Percentiles rank a stretch among this genome's conserved stretches.
Conservation (phyloP, 2,113 vertebrate species). For the Megaptera novaeangliae region DNA sequence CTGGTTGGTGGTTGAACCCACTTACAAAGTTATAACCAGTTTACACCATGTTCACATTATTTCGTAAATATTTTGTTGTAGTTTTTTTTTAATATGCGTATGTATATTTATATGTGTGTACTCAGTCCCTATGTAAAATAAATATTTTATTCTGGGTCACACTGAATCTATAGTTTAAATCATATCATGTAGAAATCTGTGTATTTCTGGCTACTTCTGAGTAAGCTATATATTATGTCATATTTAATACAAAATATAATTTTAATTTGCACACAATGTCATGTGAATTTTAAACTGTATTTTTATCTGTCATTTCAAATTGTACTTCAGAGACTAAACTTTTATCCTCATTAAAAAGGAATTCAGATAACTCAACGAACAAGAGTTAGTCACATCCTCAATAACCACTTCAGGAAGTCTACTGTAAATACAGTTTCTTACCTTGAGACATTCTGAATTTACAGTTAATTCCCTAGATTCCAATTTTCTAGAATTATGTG, state of each 20-base stretch:
- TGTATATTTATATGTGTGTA: not conserved
- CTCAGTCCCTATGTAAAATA: not conserved
- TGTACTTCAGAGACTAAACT: not conserved
- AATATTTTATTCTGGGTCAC: not conserved
- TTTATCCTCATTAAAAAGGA: slow-evolving; percentile 35
- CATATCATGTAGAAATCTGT: not conserved
- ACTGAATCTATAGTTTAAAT: not conserved
- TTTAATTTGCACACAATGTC: not conserved
- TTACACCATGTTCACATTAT: not conserved
- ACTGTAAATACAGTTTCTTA: slow-evolving; percentile 46
- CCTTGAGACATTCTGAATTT: slow-evolving; percentile 61
- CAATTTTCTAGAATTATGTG: slow-evolving; percentile 78
- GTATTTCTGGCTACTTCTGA: not conserved
- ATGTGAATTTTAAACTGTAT: slow-evolving; percentile 2
- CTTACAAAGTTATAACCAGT: not conserved
- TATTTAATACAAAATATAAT: slow-evolving; percentile 14
- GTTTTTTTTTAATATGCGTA: not conserved
- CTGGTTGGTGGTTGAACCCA: not conserved
- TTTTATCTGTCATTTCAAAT: slow-evolving; percentile 34
- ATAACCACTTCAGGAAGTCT: slow-evolving; percentile 1
- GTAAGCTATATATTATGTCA: not conserved
- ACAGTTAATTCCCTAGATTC: slow-evolving; percentile 76
- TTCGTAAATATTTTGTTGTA: not conserved
- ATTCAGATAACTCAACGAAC: not conserved
- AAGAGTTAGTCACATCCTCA: not conserved